phyloP scores from a whole-genome alignment of 2,113 vertebrate genomes.

The Alexandromys fortis region DNA sequence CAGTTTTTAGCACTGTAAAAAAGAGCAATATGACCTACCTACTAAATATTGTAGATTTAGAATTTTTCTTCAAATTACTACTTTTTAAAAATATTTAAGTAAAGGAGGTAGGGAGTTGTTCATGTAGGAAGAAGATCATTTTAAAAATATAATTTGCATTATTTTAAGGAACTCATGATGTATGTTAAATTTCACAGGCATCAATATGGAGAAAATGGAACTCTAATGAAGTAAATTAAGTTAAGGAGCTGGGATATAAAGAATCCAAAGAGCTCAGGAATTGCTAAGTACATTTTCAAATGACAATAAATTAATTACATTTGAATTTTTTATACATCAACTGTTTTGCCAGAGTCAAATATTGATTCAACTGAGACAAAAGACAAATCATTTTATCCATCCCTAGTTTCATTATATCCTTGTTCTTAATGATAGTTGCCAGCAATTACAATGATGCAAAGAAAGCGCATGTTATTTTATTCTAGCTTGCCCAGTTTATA shows the following conservation, averaged over 20 bases:
- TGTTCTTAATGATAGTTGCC: constrained; percentile 28
- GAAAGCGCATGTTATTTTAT: constrained; percentile 56
- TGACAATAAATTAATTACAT: constrained; percentile 49
- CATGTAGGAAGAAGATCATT: not conserved
- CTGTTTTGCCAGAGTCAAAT: not conserved
- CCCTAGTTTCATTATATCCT: constrained; percentile 8
- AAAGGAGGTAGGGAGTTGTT: not conserved
- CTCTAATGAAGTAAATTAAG: constrained; percentile 8
- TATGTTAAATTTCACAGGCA: constrained; percentile 44
- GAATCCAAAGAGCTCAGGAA: not conserved
- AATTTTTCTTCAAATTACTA: not conserved
- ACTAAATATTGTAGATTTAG: not conserved
- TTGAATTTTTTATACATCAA: constrained; percentile 3
- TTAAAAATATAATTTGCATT: not conserved
- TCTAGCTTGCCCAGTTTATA: constrained; percentile 54
- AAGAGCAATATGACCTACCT: not conserved
- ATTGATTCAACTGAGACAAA: constrained; percentile 19
- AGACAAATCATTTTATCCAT: constrained; percentile 34
- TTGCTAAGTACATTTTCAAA: constrained; percentile 16
- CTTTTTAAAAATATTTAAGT: not conserved
- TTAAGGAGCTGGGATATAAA: not conserved
- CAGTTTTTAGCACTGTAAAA: not conserved
- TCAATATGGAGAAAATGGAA: constrained; percentile 24
- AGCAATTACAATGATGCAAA: constrained; percentile 29
- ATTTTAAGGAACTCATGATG: not conserved